These are phyloP conservation scores for Erinaceus europaeus DNA, from an alignment of 2,113 vertebrate genomes.

Conservation along the genomic window DNA sequence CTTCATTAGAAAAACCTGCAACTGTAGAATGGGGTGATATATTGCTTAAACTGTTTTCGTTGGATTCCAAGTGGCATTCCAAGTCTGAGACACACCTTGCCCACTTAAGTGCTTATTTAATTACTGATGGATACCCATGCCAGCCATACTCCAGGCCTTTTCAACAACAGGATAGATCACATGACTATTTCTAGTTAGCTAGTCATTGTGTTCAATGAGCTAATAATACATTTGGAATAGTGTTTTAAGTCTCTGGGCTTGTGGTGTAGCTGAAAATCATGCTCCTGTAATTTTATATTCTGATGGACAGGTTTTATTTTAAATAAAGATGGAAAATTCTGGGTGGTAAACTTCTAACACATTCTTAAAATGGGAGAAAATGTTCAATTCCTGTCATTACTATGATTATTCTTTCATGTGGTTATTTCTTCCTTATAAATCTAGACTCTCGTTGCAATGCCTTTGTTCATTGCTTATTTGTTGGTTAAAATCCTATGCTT, in stretches of 20 bases:
- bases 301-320: background rate
- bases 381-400: background rate
- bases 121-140: background rate
- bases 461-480: background rate
- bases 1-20: background rate
- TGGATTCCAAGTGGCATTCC: background rate
- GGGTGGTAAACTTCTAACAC: slow-evolving; percentile 10
- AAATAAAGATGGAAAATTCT: background rate
- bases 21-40: background rate
- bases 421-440: slow-evolving; percentile 15
- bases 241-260: slow-evolving; percentile 7
- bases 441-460: background rate
- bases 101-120: background rate
- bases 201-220: background rate
- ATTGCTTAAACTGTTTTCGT: background rate
- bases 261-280: slow-evolving; percentile 16
- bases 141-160: background rate
- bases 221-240: background rate
- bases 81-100: background rate
- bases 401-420: background rate
- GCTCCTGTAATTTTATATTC: slow-evolving; percentile 39
- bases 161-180: background rate
- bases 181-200: background rate
- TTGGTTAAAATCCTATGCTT: background rate
- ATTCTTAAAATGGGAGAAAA: slow-evolving; percentile 12